These are phyloP conservation scores for Forbesichthys papilliferus DNA, from an alignment of 2,113 vertebrate species.

Conservation along the genomic window DNA sequence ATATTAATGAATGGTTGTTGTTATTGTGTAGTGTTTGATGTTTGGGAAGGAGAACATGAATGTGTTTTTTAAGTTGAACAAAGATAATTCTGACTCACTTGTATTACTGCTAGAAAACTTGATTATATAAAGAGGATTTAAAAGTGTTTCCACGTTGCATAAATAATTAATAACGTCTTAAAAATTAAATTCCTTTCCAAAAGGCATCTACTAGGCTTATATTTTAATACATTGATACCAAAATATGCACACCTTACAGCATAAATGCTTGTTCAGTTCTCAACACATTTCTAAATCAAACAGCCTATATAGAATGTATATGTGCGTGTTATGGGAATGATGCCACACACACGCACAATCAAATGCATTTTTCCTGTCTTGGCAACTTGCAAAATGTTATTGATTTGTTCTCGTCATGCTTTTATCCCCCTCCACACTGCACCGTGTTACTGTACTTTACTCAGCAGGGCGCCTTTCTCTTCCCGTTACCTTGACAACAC, in stretches of 20 bases:
- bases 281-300: background rate
- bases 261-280: background rate
- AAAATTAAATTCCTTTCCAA: too few species aligned
- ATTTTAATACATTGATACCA: background rate
- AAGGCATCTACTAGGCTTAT: too few species aligned
- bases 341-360: background rate
- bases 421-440: background rate
- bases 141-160: too few species aligned
- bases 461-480: slow-evolving; percentile 1
- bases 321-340: background rate
- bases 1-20: too few species aligned
- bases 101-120: too few species aligned
- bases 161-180: too few species aligned
- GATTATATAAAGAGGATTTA: too few species aligned
- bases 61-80: too few species aligned
- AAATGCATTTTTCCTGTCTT: slow-evolving; percentile 5
- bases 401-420: slow-evolving; percentile 16
- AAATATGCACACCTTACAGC: background rate
- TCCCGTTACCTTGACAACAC: background rate
- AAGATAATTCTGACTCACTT: too few species aligned
- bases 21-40: too few species aligned
- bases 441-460: background rate
- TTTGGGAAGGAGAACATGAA: too few species aligned
- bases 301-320: too few species aligned
- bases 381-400: slow-evolving; percentile 20